These are phyloP conservation scores for Drosophila paranaensis DNA, from an alignment of 2,888 invertebrate genomes.

Conservation along the genomic window DNA sequence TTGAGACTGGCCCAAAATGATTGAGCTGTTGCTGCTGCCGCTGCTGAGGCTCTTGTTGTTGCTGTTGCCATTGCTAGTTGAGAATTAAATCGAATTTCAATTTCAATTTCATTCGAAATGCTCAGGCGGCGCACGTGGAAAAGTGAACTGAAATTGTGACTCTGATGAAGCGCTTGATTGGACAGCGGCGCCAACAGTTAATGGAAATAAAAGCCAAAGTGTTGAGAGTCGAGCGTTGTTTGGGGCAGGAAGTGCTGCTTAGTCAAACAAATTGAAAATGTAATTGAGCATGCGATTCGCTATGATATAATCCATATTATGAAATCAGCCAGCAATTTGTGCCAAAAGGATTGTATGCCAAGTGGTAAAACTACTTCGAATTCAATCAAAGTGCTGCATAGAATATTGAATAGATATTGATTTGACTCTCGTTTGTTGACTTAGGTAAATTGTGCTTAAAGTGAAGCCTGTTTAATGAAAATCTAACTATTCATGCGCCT, in stretches of 20 bases:
- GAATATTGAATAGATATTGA: not conserved
- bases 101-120: constrained; percentile 38
- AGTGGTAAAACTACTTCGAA: not conserved
- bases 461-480: too few relatives aligned
- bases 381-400: not conserved
- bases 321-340: constrained; percentile 17
- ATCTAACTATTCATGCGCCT: not conserved
- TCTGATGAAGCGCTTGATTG: constrained; percentile 51
- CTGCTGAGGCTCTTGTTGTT: constrained; percentile 23
- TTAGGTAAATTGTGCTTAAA: not conserved
- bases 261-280: constrained; percentile 47
- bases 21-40: constrained; percentile 21
- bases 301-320: constrained; percentile 43
- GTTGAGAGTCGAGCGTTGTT: constrained; percentile 13
- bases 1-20: constrained; percentile 5
- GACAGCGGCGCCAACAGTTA: constrained; percentile 38
- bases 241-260: constrained; percentile 53
- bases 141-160: constrained; percentile 28
- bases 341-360: not conserved
- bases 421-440: not conserved
- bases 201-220: constrained; percentile 36
- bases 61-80: constrained; percentile 24
- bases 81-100: constrained; percentile 50
- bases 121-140: constrained; percentile 31
- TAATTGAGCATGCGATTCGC: constrained; percentile 33